Conservation (phyloP, 2,888 invertebrate genomes). For the Anaspis maculata region DNA sequence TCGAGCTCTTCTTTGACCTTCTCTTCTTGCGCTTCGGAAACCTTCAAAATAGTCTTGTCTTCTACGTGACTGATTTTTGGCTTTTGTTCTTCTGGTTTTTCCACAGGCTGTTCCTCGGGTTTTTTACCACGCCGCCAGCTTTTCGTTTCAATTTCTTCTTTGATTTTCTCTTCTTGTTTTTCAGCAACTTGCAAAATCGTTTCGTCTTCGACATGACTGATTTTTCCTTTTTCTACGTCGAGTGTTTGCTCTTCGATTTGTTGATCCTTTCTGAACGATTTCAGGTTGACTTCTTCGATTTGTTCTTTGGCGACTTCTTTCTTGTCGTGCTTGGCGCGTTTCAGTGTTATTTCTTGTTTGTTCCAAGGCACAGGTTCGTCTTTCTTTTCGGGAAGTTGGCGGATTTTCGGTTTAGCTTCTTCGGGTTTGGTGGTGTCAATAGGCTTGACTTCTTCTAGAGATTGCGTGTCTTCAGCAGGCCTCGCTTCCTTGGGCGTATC, state of each 20-base stretch:
- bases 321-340: conserved; percentile 37
- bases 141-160: background rate
- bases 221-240: conserved; percentile 11
- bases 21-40: conserved; percentile 1
- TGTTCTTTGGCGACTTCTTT: conserved; percentile 39
- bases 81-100: conserved; percentile 3
- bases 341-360: conserved; percentile 26
- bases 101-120: conserved; percentile 4
- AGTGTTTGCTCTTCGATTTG: conserved; percentile 37
- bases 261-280: conserved; percentile 15
- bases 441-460: background rate
- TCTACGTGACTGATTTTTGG: background rate
- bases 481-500: no score
- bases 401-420: background rate
- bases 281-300: conserved; percentile 21
- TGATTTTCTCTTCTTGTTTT: conserved; percentile 7
- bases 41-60: conserved; percentile 1
- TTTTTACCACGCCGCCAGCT: no score
- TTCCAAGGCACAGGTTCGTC: conserved; percentile 48
- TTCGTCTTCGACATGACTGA: background rate
- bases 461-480: no score
- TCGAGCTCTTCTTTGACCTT: conserved; percentile 4
- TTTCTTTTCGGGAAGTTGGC: conserved; percentile 36
- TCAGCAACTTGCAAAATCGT: conserved; percentile 1
- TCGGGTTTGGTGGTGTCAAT: no score